These are phyloP conservation scores for Drosophila austrosaltans DNA, from an alignment of 2,888 invertebrate species.

Conservation along the genomic window DNA sequence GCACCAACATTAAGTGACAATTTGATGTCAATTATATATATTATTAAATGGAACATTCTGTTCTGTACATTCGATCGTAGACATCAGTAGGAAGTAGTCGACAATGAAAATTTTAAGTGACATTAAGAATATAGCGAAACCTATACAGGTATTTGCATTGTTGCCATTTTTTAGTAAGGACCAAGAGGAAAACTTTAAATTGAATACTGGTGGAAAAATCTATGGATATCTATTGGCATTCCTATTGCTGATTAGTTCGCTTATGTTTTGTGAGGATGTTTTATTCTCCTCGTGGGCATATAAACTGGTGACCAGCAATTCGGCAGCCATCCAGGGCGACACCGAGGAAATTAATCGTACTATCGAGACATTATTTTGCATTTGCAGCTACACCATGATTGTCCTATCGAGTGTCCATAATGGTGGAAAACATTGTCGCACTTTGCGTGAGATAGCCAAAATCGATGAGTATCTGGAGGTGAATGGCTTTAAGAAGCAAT, in stretches of 20 bases:
- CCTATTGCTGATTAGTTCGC: constrained; percentile 41
- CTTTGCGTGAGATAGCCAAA: constrained; percentile 65
- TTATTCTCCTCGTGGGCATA: constrained; percentile 58
- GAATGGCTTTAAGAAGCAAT: constrained; percentile 53
- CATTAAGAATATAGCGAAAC: constrained; percentile 46
- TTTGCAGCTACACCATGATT: constrained; percentile 71
- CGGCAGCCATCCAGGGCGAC: constrained; percentile 53
- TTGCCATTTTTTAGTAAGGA: constrained; percentile 61
- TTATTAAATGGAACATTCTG: background rate
- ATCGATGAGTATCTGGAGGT: constrained; percentile 65
- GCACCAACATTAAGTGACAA: constrained; percentile 9
- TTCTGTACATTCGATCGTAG: background rate
- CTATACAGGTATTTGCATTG: constrained; percentile 55
- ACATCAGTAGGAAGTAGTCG: background rate
- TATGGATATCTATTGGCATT: constrained; percentile 56
- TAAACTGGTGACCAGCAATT: constrained; percentile 50
- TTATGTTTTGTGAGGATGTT: constrained; percentile 54
- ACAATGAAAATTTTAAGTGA: constrained; percentile 69
- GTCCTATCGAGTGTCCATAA: constrained; percentile 64
- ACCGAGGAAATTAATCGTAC: constrained; percentile 77
- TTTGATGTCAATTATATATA: background rate
- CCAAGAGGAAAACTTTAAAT: constrained; percentile 45
- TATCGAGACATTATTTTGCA: constrained; percentile 75
- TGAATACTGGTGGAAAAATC: constrained; percentile 45
- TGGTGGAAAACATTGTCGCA: constrained; percentile 59